Conservation (phyloP, 2,797 vertebrate genomes). For the Crocodylus rhombifer region DNA sequence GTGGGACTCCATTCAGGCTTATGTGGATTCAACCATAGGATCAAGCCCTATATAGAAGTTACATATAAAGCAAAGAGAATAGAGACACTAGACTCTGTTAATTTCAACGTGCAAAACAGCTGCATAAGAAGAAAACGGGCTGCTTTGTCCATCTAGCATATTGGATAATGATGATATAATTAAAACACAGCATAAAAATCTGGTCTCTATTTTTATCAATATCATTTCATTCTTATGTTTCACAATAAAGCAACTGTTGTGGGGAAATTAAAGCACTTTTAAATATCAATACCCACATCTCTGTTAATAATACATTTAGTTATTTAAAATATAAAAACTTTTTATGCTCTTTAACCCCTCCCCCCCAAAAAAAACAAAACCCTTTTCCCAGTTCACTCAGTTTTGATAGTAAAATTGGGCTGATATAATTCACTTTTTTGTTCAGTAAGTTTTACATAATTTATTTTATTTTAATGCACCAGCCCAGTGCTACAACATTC, state of each 20-base stretch:
- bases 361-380: no score
- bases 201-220: not conserved
- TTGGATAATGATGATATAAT: not conserved
- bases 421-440: no score
- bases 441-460: no score
- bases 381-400: no score
- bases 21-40: rapidly evolving
- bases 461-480: no score
- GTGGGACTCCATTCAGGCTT: rapidly evolving
- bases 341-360: no score
- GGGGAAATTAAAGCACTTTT: not conserved
- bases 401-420: no score
- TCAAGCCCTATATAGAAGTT: not conserved
- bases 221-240: not conserved
- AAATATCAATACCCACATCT: not conserved
- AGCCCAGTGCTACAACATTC: not conserved
- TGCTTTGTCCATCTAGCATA: not conserved
- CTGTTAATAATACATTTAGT: no score
- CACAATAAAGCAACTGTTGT: not conserved
- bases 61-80: not conserved
- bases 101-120: not conserved
- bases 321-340: no score
- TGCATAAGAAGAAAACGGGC: not conserved
- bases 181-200: not conserved
- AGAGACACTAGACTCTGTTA: not conserved